These are phyloP conservation scores for Apis mellifera DNA, from an alignment of 1,140 invertebrate genomes.

Conservation along the genomic window DNA sequence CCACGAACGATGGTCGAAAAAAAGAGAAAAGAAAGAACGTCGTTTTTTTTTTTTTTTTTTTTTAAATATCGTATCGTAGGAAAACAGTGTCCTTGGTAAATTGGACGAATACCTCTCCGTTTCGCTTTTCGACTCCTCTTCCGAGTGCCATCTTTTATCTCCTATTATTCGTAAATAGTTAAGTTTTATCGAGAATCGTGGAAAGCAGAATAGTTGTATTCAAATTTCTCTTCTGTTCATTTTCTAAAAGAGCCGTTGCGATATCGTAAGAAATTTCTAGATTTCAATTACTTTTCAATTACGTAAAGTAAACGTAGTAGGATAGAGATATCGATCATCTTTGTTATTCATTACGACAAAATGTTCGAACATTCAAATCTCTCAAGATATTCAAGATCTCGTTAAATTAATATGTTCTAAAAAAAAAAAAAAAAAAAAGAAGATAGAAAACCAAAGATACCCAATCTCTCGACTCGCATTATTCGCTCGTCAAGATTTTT, in stretches of 20 bases:
- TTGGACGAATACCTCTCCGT: background rate
- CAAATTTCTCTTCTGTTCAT: background rate
- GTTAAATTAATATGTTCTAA: no score
- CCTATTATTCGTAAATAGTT: slow-evolving; percentile 24
- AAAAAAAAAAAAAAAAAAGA: no score
- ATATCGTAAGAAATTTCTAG: no score
- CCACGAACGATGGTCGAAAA: background rate
- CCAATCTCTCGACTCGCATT: background rate
- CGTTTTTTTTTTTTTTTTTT: background rate
- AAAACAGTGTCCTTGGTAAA: background rate
- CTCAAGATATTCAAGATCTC: no score
- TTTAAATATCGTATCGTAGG: background rate
- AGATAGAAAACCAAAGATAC: no score
- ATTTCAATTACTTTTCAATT: no score
- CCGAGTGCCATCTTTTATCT: slow-evolving; percentile 29
- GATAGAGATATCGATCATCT: no score
- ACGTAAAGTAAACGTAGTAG: no score
- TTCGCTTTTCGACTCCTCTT: background rate
- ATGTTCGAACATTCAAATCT: no score
- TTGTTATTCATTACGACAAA: no score
- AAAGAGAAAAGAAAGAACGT: background rate
- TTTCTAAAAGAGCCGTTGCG: no score
- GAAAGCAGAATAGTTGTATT: background rate
- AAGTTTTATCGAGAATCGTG: background rate
- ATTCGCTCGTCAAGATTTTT: background rate